Evolutionary conservation across 2,113 vertebrate genomes (phyloP).

Genomic region (Tringa solitaria): DNA sequence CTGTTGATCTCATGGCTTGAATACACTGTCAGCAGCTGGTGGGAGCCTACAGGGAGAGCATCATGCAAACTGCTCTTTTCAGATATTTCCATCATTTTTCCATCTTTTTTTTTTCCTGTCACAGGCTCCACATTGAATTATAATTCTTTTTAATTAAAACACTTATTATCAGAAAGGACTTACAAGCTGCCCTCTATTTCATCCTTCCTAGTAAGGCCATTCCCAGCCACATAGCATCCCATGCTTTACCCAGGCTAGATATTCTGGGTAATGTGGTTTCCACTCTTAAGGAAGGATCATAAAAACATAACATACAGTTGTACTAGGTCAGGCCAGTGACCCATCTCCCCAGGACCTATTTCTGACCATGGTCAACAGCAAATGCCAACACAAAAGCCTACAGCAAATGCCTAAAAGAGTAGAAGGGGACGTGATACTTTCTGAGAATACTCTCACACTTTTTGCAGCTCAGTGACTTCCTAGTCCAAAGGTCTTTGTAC

Average conservation of each 20-base stretch:
- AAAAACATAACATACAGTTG: neutral
- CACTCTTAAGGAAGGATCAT: neutral
- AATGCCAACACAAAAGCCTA: neutral
- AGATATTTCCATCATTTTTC: neutral
- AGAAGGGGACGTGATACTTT: neutral
- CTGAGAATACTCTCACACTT: neutral
- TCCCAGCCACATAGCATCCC: neutral
- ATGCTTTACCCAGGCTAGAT: neutral
- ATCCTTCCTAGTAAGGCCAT: neutral
- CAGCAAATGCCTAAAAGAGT: neutral
- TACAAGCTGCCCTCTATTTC: neutral
- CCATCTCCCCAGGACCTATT: neutral
- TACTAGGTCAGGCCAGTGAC: neutral
- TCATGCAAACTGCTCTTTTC: neutral
- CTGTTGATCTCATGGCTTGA: neutral
- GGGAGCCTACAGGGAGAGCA: neutral
- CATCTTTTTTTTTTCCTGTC: neutral
- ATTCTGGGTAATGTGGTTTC: neutral
- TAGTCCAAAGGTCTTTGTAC: neutral
- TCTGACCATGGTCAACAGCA: neutral
- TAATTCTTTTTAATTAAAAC: neutral
- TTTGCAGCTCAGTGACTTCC: conserved; percentile 17
- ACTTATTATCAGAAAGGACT: neutral
- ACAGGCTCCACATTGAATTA: neutral
- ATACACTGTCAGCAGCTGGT: neutral